Evolutionary conservation across 2,888 invertebrate species (phyloP).

Genomic region (Embidobia sp.): DNA sequence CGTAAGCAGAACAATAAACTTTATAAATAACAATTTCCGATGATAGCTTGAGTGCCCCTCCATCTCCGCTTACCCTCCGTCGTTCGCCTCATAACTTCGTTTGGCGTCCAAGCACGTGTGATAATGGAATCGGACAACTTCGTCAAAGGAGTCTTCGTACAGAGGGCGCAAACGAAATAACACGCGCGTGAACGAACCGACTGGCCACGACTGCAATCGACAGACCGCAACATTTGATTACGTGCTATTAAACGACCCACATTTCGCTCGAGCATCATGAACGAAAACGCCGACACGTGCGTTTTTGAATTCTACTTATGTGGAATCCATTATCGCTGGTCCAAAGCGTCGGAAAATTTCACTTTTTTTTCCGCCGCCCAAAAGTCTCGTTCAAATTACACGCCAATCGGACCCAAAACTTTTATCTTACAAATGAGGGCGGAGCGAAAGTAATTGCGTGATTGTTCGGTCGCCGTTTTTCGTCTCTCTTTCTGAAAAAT

Average conservation of each 20-base stretch:
- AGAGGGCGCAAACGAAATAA: slow-evolving; percentile 15
- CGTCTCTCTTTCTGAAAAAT: neutral
- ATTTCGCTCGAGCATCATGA: slow-evolving; percentile 20
- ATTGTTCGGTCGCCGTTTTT: neutral
- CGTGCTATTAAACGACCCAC: slow-evolving; percentile 20
- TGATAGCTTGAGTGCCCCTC: no score
- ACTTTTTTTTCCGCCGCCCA: no score
- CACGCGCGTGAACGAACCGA: slow-evolving; percentile 6
- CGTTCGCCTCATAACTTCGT: slow-evolving; percentile 1
- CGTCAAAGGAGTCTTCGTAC: slow-evolving; percentile 18
- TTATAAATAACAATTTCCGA: no score
- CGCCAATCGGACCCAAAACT: no score
- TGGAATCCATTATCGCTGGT: no score
- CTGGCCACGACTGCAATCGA: slow-evolving; percentile 32
- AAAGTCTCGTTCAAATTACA: no score
- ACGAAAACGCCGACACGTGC: no score
- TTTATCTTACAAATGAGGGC: no score
- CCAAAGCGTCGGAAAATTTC: no score
- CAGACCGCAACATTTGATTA: slow-evolving; percentile 47
- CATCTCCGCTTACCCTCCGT: neutral
- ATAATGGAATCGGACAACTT: slow-evolving; percentile 17
- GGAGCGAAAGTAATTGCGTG: no score
- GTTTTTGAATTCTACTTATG: no score
- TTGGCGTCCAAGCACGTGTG: slow-evolving; percentile 11
- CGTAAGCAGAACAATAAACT: no score